Conservation (phyloP, 2,888 invertebrate species). For the Macrophya annulata region DNA sequence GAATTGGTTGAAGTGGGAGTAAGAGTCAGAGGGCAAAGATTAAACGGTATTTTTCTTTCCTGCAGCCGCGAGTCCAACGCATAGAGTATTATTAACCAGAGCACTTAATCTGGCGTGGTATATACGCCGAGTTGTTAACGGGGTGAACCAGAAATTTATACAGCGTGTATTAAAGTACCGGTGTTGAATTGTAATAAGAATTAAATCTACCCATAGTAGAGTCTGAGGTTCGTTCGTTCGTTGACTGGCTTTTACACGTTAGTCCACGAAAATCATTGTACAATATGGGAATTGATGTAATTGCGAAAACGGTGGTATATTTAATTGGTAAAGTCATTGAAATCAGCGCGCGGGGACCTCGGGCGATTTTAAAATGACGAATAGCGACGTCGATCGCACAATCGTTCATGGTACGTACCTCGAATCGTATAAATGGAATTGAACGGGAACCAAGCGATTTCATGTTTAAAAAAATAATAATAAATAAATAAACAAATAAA, state of each 20-base stretch:
- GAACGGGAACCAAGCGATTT: conserved; percentile 41
- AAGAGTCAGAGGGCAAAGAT: conserved; percentile 42
- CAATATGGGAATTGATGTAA: conserved; percentile 42
- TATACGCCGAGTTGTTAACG: conserved; percentile 45
- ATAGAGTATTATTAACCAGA: conserved; percentile 26
- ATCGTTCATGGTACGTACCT: conserved; percentile 22
- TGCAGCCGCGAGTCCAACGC: conserved; percentile 32
- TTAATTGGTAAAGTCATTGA: conserved; percentile 54
- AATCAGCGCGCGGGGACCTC: conserved; percentile 26
- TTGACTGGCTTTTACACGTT: neutral
- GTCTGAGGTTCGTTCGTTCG: neutral
- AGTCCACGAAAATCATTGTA: conserved; percentile 46
- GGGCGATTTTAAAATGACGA: conserved; percentile 48
- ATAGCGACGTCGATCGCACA: conserved; percentile 36
- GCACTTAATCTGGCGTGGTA: conserved; percentile 44
- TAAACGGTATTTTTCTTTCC: conserved; percentile 42
- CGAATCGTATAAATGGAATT: conserved; percentile 41
- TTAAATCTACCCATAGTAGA: conserved; percentile 37
- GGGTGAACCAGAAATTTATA: conserved; percentile 47
- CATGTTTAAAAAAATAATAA: conserved; percentile 15
- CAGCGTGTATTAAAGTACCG: conserved; percentile 43
- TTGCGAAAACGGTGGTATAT: conserved; percentile 37
- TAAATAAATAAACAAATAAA: conserved; percentile 13
- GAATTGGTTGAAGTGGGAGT: conserved; percentile 21
- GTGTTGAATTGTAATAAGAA: conserved; percentile 49